Evolutionary conservation across 2,797 vertebrate genomes (phyloP).

Genomic region (Cirrhinus mrigala): DNA sequence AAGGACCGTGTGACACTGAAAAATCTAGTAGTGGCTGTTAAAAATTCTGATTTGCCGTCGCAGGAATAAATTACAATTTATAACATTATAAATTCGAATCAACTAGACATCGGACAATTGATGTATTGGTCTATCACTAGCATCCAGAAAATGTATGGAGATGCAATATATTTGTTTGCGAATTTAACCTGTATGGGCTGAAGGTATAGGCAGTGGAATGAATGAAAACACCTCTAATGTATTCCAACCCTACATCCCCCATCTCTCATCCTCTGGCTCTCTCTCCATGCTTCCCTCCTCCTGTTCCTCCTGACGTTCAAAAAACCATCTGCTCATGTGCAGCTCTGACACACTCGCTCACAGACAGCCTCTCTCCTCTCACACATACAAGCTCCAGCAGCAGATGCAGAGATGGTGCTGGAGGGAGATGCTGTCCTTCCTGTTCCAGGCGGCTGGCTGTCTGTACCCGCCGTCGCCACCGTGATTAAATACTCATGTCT

Average conservation of each 20-base stretch:
- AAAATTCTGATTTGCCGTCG: background rate
- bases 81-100: background rate
- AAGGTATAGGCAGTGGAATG: conserved; percentile 31
- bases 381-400: conserved; percentile 29
- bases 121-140: background rate
- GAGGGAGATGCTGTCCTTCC: conserved; percentile 68
- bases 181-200: background rate
- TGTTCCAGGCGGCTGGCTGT: conserved; percentile 72
- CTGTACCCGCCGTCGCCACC: conserved; percentile 83
- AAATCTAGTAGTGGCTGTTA: background rate
- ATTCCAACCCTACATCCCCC: conserved; percentile 52
- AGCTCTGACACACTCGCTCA: conserved; percentile 33
- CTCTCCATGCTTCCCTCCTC: background rate
- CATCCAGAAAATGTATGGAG: background rate
- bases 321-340: conserved; percentile 59
- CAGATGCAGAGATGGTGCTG: conserved; percentile 69
- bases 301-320: conserved; percentile 5
- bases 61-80: background rate
- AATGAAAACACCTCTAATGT: conserved; percentile 58
- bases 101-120: background rate
- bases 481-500: conserved; percentile 91
- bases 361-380: conserved; percentile 5
- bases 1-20: background rate
- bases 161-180: background rate
- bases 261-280: conserved; percentile 38